A percentile compares a stretch with the other conserved stretches of the same genome.
phyloP scores from a whole-genome alignment of 1,140 invertebrate species.

The Drosophila pseudoobscura region DNA sequence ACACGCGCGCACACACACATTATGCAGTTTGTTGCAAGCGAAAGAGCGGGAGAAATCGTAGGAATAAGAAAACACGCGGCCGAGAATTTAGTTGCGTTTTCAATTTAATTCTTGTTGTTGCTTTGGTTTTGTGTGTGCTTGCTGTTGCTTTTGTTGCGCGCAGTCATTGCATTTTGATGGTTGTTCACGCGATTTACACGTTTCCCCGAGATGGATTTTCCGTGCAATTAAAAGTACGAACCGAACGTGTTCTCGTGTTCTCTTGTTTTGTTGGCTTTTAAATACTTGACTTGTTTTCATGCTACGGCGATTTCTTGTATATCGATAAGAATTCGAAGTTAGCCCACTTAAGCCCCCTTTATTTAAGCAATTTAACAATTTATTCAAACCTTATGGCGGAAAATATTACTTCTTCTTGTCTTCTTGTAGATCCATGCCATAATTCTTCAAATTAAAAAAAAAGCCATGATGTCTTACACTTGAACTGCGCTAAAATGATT shows the following conservation, averaged over 20 bases:
- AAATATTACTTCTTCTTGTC: too few relatives aligned
- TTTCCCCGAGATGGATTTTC: conserved; percentile 26
- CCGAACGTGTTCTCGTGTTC: conserved; percentile 35
- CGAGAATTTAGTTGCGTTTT: conserved; percentile 2
- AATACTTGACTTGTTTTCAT: too few relatives aligned
- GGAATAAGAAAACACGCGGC: conserved; percentile 12
- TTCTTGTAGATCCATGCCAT: too few relatives aligned
- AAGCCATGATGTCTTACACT: too few relatives aligned
- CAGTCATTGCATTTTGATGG: conserved; percentile 28
- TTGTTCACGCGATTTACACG: conserved; percentile 36
- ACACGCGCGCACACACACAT: conserved; percentile 18
- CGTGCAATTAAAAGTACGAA: conserved; percentile 33
- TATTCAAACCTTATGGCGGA: too few relatives aligned
- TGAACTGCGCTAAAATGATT: too few relatives aligned
- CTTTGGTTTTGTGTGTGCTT: conserved; percentile 9
- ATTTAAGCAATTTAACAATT: too few relatives aligned
- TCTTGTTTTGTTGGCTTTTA: too few relatives aligned
- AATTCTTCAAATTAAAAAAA: too few relatives aligned
- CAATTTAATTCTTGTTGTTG: conserved; percentile 5
- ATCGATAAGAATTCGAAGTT: too few relatives aligned
- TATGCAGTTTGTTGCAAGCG: conserved; percentile 2
- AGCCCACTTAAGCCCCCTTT: too few relatives aligned
- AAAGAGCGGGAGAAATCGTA: conserved; percentile 25
- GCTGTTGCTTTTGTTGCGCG: conserved; percentile 10
- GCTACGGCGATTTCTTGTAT: too few relatives aligned